Conservation (phyloP, 2,113 vertebrate species). For the Mormyrus iriodes region DNA sequence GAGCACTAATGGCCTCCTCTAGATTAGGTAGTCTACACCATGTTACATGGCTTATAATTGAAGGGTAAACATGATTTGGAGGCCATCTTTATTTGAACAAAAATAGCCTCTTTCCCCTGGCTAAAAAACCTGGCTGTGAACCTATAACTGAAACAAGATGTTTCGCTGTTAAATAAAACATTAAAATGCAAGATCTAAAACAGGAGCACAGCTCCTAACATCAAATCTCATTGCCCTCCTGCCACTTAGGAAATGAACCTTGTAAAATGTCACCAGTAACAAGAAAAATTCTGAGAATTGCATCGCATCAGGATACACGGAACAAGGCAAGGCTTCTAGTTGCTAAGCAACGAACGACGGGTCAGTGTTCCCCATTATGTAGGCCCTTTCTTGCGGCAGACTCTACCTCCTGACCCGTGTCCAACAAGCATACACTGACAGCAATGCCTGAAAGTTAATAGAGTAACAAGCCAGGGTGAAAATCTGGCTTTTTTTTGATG, state of each 20-base stretch:
- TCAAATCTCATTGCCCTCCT: neutral
- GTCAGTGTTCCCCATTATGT: constrained; percentile 40
- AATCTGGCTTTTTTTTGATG: neutral
- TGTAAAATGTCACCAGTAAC: neutral
- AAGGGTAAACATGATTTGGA: neutral
- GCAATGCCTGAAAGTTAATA: neutral
- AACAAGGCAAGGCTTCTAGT: constrained; percentile 46
- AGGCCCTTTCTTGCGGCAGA: constrained; percentile 33
- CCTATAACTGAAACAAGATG: neutral
- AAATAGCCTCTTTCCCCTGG: neutral
- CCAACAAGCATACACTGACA: neutral
- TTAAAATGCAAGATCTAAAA: neutral
- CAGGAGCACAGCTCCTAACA: neutral
- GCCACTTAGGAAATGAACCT: neutral
- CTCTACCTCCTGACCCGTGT: constrained; percentile 25
- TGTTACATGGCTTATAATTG: neutral
- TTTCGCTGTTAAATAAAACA: neutral
- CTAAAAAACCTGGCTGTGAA: neutral
- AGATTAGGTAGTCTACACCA: neutral
- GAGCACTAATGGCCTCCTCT: neutral
- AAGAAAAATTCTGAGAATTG: constrained; percentile 15
- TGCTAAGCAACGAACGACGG: constrained; percentile 63
- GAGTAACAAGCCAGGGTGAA: neutral
- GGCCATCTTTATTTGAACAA: neutral
- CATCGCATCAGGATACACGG: constrained; percentile 33